Conservation (phyloP, 2,888 invertebrate species). For the Bedellia somnulentella region DNA sequence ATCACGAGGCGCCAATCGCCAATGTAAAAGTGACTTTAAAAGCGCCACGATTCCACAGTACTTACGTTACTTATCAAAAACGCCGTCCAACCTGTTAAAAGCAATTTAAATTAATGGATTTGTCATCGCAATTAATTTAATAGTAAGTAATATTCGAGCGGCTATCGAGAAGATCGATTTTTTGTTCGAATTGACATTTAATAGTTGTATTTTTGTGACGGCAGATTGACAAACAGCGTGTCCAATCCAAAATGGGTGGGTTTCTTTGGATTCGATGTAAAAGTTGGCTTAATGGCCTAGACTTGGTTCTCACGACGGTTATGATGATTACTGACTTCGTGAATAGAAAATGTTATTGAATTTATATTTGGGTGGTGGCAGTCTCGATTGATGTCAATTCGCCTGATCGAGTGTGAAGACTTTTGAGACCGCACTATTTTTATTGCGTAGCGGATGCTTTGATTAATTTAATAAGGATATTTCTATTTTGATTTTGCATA, state of each 20-base stretch:
- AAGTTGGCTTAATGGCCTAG: conserved; percentile 38
- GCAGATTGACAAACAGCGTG: conserved; percentile 58
- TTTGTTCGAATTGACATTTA: conserved; percentile 49
- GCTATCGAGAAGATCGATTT: conserved; percentile 40
- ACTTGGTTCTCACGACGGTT: conserved; percentile 52
- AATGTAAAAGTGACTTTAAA: conserved; percentile 2
- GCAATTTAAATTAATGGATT: conserved; percentile 55
- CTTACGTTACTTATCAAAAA: conserved; percentile 10
- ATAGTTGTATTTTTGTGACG: conserved; percentile 48
- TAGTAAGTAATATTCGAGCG: conserved; percentile 56
- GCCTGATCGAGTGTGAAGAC: too few species aligned
- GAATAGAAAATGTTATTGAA: conserved; percentile 57
- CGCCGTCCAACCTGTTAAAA: conserved; percentile 27
- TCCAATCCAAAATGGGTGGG: conserved; percentile 58
- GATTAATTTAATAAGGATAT: too few species aligned
- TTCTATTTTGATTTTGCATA: too few species aligned
- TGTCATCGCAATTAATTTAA: conserved; percentile 60
- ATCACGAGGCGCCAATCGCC: too few species aligned
- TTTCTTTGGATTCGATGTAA: conserved; percentile 51
- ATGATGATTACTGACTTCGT: conserved; percentile 41
- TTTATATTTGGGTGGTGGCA: too few species aligned
- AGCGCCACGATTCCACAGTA: not conserved
- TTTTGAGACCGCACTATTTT: too few species aligned
- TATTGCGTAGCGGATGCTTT: too few species aligned
- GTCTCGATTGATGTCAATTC: too few species aligned